Evolutionary conservation across 2,113 vertebrate genomes (phyloP).

Genomic region (Cercocebus atys): DNA sequence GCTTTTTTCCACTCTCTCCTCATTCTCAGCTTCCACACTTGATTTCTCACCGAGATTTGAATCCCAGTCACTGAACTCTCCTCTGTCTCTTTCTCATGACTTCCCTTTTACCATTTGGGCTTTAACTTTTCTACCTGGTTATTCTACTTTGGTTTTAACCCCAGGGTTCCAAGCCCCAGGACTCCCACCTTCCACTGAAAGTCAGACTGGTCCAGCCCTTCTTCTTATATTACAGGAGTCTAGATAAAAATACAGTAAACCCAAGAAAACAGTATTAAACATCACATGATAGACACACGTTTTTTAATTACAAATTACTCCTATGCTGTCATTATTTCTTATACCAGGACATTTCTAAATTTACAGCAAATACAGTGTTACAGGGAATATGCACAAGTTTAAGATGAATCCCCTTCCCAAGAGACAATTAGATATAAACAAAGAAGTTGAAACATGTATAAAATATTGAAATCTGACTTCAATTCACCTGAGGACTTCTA

Average conservation of each 20-base stretch:
- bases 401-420: neutral
- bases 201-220: neutral
- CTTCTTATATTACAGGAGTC: neutral
- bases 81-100: neutral
- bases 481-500: neutral
- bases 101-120: neutral
- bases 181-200: neutral
- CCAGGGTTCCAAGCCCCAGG: too few species aligned
- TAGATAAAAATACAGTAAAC: neutral
- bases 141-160: neutral
- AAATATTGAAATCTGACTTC: neutral
- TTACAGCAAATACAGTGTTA: conserved; percentile 5
- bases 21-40: neutral
- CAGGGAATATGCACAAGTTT: neutral
- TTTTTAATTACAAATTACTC: neutral
- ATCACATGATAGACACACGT: neutral
- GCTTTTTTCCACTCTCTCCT: neutral
- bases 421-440: neutral
- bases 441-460: neutral
- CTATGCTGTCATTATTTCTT: neutral
- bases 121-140: neutral
- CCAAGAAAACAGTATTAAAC: neutral
- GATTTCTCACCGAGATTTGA: neutral
- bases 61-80: neutral
- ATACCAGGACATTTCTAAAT: neutral